Percentiles rank a stretch among this genome's conserved stretches.
These are phyloP conservation scores for Galago senegalensis DNA, from an alignment of 2,797 vertebrate genomes.

Conservation along the genomic window DNA sequence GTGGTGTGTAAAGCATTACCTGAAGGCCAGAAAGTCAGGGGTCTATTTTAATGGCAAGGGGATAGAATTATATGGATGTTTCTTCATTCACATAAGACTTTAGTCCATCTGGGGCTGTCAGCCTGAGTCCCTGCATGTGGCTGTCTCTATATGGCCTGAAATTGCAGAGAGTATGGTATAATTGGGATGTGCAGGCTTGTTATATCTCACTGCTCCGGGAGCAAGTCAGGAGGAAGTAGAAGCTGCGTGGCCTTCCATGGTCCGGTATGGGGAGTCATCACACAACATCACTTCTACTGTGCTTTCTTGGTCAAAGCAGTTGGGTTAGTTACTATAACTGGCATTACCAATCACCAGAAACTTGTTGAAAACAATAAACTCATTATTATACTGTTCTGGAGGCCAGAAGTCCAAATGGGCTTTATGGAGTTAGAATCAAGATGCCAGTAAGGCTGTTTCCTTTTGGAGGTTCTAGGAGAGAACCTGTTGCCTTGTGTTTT, in stretches of 20 bases:
- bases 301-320: background rate
- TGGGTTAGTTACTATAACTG: background rate
- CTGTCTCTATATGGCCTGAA: background rate
- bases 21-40: background rate
- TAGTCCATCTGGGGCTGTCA: too few species aligned
- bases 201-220: background rate
- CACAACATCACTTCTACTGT: background rate
- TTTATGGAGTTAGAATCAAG: background rate
- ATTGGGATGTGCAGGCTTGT: background rate
- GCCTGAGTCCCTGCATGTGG: too few species aligned
- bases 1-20: background rate
- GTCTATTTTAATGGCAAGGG: background rate
- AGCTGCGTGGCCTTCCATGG: background rate
- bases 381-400: background rate
- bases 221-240: background rate
- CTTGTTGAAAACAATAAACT: background rate
- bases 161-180: background rate
- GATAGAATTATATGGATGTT: background rate
- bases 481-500: background rate
- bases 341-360: background rate
- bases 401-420: background rate
- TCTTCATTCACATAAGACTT: background rate
- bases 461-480: background rate
- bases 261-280: background rate
- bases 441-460: background rate